Percentiles rank a stretch among this genome's conserved stretches.
Conservation (phyloP, 2,113 vertebrate species). For the Ranitomeya imitator region DNA sequence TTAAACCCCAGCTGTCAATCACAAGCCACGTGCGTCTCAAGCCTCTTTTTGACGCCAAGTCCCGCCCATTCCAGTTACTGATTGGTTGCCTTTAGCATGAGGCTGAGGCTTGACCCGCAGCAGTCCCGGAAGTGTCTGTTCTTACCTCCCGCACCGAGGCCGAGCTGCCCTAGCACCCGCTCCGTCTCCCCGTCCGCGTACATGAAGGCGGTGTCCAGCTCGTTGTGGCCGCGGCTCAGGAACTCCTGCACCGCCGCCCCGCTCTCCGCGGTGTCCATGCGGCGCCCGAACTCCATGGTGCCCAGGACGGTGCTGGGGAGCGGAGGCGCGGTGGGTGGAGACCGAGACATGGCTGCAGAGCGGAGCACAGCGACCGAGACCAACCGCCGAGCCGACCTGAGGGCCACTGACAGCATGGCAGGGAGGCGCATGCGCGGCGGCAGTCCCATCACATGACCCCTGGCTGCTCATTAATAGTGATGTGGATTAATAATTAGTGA, state of each 20-base stretch:
- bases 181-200: slow-evolving; percentile 87
- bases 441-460: neutral
- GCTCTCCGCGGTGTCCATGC: slow-evolving; percentile 74
- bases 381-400: too few relatives aligned
- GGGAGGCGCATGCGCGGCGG: neutral
- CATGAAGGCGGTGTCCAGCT: slow-evolving; percentile 86
- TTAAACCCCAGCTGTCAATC: neutral
- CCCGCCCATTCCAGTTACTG: neutral
- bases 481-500: neutral
- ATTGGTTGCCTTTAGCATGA: neutral
- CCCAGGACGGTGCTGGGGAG: slow-evolving; percentile 80
- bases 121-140: slow-evolving; percentile 40
- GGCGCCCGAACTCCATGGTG: slow-evolving; percentile 85
- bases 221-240: slow-evolving; percentile 72
- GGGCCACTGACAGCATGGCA: slow-evolving; percentile 27
- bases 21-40: neutral
- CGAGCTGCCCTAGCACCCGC: slow-evolving; percentile 78
- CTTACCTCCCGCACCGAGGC: slow-evolving; percentile 72
- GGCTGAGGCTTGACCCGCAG: slow-evolving; percentile 4
- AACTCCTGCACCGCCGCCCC: slow-evolving; percentile 76
- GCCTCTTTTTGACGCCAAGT: neutral
- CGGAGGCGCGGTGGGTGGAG: neutral
- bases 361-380: neutral
- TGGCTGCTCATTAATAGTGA: neutral
- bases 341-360: neutral